Percentiles rank a stretch among this genome's conserved stretches.
These are phyloP conservation scores for Corvus cornix DNA, from an alignment of 2,113 vertebrate species.

Conservation along the genomic window DNA sequence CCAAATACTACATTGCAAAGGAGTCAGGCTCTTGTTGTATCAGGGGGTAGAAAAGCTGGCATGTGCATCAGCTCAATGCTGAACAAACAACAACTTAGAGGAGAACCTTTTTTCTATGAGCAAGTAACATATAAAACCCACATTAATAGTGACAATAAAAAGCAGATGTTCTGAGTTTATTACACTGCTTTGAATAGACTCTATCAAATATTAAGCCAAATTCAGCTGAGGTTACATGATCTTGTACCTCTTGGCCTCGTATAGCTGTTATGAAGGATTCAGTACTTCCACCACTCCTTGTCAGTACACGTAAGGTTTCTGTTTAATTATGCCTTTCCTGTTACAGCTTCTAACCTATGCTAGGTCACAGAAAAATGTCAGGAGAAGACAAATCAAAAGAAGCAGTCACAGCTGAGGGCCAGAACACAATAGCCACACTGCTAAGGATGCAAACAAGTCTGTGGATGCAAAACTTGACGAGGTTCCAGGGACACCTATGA, in stretches of 20 bases:
- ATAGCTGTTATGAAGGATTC: background rate
- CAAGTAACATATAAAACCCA: background rate
- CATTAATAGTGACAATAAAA: background rate
- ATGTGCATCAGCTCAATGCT: background rate
- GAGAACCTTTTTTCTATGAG: background rate
- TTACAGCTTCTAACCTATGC: background rate
- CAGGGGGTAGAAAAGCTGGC: background rate
- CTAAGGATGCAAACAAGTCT: background rate
- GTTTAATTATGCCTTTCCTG: constrained; percentile 12
- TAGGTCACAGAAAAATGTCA: background rate
- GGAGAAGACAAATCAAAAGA: background rate
- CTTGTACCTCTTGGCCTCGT: background rate
- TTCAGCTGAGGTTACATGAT: background rate
- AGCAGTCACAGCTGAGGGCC: background rate
- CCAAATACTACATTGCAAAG: background rate
- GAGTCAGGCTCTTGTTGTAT: background rate
- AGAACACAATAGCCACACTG: background rate
- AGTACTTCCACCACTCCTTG: background rate
- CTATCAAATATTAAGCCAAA: background rate
- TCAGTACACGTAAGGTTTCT: background rate
- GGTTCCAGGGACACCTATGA: background rate
- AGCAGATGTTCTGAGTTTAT: constrained; percentile 16
- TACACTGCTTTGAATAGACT: background rate
- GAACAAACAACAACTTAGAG: background rate
- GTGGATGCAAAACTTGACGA: background rate